phyloP scores from a whole-genome alignment of 1,140 invertebrate genomes.

The Drosophila lacteicornis region DNA sequence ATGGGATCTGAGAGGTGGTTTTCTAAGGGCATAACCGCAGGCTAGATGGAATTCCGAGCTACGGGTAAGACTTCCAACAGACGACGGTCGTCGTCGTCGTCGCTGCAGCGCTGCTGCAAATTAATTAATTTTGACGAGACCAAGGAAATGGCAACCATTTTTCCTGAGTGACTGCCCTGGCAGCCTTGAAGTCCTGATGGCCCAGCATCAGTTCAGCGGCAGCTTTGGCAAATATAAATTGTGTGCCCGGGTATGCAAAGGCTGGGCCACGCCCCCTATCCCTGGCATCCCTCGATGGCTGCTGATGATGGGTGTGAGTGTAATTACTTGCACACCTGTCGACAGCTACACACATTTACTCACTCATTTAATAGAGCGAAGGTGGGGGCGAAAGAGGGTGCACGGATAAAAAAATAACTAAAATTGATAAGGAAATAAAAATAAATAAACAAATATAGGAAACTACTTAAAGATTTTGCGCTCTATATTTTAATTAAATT shows the following conservation, averaged over 20 bases:
- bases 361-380: slow-evolving; percentile 68
- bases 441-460: too few relatives aligned
- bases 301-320: slow-evolving; percentile 71
- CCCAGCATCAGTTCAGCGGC: slow-evolving; percentile 44
- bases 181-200: slow-evolving; percentile 26
- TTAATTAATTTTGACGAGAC: slow-evolving; percentile 82
- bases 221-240: slow-evolving; percentile 81
- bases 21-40: slow-evolving; percentile 53
- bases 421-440: too few relatives aligned
- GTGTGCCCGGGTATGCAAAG: slow-evolving; percentile 71
- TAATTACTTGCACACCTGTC: slow-evolving; percentile 83
- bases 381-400: not conserved
- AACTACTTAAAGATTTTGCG: too few relatives aligned
- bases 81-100: slow-evolving; percentile 48
- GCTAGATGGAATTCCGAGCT: slow-evolving; percentile 49
- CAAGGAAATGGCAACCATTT: slow-evolving; percentile 77
- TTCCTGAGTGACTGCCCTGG: slow-evolving; percentile 45
- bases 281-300: slow-evolving; percentile 19
- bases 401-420: not conserved
- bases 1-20: slow-evolving; percentile 4
- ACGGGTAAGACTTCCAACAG: slow-evolving; percentile 30
- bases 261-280: slow-evolving; percentile 18
- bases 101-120: slow-evolving; percentile 57
- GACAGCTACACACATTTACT: slow-evolving; percentile 80
- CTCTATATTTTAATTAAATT: not conserved